Percentiles rank a stretch among this genome's conserved stretches.
These are phyloP conservation scores for Anthophora plumipes DNA, from an alignment of 2,888 invertebrate species.

Conservation along the genomic window DNA sequence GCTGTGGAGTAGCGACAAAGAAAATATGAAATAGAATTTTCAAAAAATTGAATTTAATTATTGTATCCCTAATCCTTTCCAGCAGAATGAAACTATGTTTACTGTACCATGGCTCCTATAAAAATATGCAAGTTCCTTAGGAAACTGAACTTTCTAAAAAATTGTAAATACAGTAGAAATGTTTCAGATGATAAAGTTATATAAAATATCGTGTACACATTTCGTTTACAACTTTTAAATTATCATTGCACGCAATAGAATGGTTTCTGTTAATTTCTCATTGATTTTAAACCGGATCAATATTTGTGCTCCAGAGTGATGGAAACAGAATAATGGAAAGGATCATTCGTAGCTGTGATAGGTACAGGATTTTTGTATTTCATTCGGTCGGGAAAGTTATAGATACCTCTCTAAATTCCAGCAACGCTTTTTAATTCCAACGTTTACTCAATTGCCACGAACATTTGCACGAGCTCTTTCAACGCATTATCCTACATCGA, in stretches of 20 bases:
- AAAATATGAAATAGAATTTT: no score
- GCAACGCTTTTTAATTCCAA: slow-evolving; percentile 22
- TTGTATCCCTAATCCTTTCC: no score
- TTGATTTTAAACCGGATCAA: neutral
- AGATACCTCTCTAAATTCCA: neutral
- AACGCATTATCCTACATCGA: neutral
- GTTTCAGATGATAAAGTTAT: no score
- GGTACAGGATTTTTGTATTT: neutral
- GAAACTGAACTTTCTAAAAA: no score
- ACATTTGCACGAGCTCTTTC: slow-evolving; percentile 23
- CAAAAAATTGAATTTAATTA: no score
- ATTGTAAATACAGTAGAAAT: no score
- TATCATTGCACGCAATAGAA: neutral
- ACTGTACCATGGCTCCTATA: no score
- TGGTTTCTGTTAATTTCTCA: neutral
- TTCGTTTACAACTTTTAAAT: neutral
- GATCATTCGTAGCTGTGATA: neutral
- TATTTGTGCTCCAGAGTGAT: neutral
- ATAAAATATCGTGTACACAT: no score
- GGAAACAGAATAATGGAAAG: slow-evolving; percentile 2
- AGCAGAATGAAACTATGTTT: no score
- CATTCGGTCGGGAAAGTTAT: neutral
- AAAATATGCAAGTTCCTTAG: no score
- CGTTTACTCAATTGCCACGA: slow-evolving; percentile 1
- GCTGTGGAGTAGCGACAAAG: no score